phyloP scores from a whole-genome alignment of 1,140 invertebrate genomes.

The Drosophila novamexicana region DNA sequence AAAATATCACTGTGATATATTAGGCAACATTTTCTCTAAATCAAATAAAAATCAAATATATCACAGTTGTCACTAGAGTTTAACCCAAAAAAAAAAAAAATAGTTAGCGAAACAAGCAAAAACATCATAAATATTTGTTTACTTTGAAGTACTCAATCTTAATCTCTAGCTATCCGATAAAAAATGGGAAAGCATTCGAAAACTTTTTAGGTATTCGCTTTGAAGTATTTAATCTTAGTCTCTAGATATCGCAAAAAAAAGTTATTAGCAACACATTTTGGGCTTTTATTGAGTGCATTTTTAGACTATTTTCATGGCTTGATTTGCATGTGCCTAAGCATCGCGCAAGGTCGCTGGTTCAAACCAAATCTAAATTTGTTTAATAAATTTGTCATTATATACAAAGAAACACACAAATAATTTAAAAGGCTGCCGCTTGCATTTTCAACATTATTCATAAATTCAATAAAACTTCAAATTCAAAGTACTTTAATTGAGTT shows the following conservation, averaged over 20 bases:
- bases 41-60: not conserved
- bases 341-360: too few relatives aligned
- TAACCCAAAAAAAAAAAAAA: not conserved
- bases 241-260: not conserved
- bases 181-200: not conserved
- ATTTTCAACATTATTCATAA: too few relatives aligned
- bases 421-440: too few relatives aligned
- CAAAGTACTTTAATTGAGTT: not conserved
- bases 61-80: not conserved
- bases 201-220: too few relatives aligned
- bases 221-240: not conserved
- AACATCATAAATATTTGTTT: not conserved
- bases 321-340: too few relatives aligned
- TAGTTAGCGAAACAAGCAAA: not conserved
- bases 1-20: slow-evolving; percentile 8
- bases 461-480: too few relatives aligned
- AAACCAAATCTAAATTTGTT: too few relatives aligned
- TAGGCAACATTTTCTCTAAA: not conserved
- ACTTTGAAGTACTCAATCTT: not conserved
- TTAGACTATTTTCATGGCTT: too few relatives aligned
- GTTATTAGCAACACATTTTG: too few relatives aligned
- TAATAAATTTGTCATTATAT: too few relatives aligned
- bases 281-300: too few relatives aligned
- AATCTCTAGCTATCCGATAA: not conserved
- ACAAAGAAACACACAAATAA: too few relatives aligned